phyloP scores from a whole-genome alignment of 2,888 invertebrate species.

The Marronus borbonicus region DNA sequence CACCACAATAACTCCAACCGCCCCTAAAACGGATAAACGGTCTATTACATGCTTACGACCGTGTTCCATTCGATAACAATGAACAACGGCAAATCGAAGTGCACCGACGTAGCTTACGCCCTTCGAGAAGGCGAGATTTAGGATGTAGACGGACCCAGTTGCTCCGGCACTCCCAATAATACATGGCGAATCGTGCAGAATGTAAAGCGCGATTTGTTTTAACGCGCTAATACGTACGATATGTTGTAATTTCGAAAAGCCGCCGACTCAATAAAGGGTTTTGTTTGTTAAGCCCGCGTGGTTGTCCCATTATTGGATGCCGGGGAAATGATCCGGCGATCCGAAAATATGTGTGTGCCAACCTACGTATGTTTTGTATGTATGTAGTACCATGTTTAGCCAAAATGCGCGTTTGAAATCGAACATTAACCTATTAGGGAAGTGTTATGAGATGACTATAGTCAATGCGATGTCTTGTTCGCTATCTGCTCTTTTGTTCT shows the following conservation, averaged over 20 bases:
- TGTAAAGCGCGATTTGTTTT: constrained; percentile 9
- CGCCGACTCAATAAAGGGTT: constrained; percentile 34
- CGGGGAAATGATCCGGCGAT: constrained; percentile 33
- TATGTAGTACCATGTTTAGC: no score
- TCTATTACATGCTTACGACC: constrained; percentile 2
- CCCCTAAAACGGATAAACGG: no score
- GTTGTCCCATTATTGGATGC: constrained; percentile 26
- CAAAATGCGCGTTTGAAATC: no score
- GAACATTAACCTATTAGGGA: no score
- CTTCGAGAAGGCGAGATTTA: constrained; percentile 14
- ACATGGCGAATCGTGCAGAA: background rate
- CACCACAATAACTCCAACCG: no score
- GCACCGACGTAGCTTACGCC: background rate
- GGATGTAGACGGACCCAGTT: background rate
- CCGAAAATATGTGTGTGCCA: constrained; percentile 10
- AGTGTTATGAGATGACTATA: no score
- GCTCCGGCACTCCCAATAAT: constrained; percentile 13
- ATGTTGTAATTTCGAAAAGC: constrained; percentile 34
- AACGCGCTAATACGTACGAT: constrained; percentile 5
- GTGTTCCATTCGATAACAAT: background rate
- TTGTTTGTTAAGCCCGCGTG: constrained; percentile 33
- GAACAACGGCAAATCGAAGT: background rate
- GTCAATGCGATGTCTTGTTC: no score
- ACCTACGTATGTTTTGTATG: background rate
- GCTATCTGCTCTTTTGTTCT: no score